Evolutionary conservation across 1,140 invertebrate genomes (phyloP), one percentile per base, ranked within the genome.

Genomic region (Aphidius gifuensis): DNA sequence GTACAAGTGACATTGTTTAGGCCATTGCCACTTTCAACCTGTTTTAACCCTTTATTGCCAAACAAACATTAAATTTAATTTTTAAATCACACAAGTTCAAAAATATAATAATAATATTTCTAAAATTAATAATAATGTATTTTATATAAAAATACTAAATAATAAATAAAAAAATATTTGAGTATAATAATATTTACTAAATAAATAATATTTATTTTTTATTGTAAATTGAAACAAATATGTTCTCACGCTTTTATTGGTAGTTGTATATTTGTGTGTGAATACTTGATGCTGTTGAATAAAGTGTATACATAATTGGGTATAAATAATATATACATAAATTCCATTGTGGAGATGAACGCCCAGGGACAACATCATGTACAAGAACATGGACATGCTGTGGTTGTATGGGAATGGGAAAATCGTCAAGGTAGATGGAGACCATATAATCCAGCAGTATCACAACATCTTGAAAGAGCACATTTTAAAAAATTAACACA

Each of bases 341-440:
- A 75, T 76, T 62, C 61, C 61, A 50, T 9, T 39, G 40, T 9
- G 50, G 59, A 53, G 57, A 79, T 77, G 74, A 79, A 70, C 65
- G 69, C 70, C 50, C 74, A 77, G 56, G 68, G 70, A 11, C 43
- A 44, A 53, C 50, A 53, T 11, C 50, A 53, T 11, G 50, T 53
- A 61, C 74, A 76, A 60, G 76, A 78, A 63, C 77, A 76, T 23
- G 82, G 84, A 65, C 90, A 92, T 78, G 89, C 89, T 68, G 91
- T 95, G 58, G 92, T 93, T 69, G 92, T 95, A 63, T 95, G 92
- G 93, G 92, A 95, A 82, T 94, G 90, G 86, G 88, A 92, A 79
- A 88, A 89, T 68, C 84, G 87, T 40, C 85, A 86, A 59, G 85
- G 85, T 65, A 84, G 88, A 72, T 96, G 92, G 92, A 83, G 92